Evolutionary conservation across 2,888 invertebrate species (phyloP).

Genomic region (Vesta saturnalis): DNA sequence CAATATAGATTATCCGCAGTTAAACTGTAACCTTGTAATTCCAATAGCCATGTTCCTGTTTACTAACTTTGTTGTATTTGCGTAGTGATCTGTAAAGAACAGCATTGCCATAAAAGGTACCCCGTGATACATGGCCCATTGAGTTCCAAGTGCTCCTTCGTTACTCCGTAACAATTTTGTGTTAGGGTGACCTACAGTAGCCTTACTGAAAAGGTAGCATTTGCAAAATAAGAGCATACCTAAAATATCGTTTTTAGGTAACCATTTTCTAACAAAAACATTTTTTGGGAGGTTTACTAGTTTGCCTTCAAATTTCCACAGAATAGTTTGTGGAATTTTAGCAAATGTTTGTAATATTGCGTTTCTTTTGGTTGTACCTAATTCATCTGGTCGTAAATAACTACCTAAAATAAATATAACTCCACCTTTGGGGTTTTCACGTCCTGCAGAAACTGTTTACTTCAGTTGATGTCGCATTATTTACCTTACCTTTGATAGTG

Average conservation of each 20-base stretch:
- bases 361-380: constrained; percentile 41
- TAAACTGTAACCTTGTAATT: constrained; percentile 14
- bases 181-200: constrained; percentile 45
- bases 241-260: constrained; percentile 58
- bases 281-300: constrained; percentile 53
- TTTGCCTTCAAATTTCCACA: constrained; percentile 55
- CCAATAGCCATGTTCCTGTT: constrained; percentile 5
- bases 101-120: constrained; percentile 47
- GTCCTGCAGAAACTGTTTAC: constrained; percentile 15
- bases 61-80: constrained; percentile 22
- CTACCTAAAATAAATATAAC: constrained; percentile 58
- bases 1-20: constrained; percentile 12
- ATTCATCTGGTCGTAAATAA: constrained; percentile 47
- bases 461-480: too few relatives aligned
- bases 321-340: constrained; percentile 53
- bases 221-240: constrained; percentile 42
- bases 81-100: constrained; percentile 43
- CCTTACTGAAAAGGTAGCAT: background rate
- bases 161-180: constrained; percentile 47
- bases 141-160: constrained; percentile 46
- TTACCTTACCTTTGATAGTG: constrained; percentile 52
- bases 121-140: constrained; percentile 45
- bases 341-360: constrained; percentile 50
- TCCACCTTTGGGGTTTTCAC: constrained; percentile 48
- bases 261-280: constrained; percentile 55